Evolutionary conservation across 2,888 invertebrate genomes (phyloP), one percentile per base, ranked within the genome.

Genomic region (Corythucha ciliata): DNA sequence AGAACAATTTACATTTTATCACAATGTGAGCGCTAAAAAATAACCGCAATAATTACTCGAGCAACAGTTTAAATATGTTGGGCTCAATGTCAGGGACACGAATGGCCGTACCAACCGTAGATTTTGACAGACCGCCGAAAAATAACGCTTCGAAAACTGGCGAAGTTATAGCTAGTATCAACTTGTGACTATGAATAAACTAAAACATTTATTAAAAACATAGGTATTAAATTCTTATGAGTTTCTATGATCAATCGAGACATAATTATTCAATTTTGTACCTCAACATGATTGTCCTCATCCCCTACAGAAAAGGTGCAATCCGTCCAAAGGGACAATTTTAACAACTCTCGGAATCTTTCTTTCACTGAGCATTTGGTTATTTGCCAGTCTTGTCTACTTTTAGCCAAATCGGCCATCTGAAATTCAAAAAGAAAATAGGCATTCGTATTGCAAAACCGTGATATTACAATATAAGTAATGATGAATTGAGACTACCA

Each of bases 121-220:
- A 68, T 66, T 57, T 68, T 65, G 52, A 44, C 10, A 69, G 68
- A 12, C 76, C 73, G 1, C 81, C 80, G 67, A 74, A 80, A 57
- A 80, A 73, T 78, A 80, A 78, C 22, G 76, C 78, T 66, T 79
- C 78, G 69, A 81, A 80, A 27, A 80, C 80, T 6, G 79, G 79
- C 63, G 80, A 80, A 60, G 74, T 74, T 52, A 75, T 74, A n/a
- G 78, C 77, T 59, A 81, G 63, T 57, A 80, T 73, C 51, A 79
- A 66, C 67, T 76, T 77, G 63, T 80, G 79, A 39, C 77, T 57
- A 37, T 55, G 49, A 14, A 58, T 53, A 12, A 56, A 42, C 61
- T 58, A 54, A 37, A 57, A 52, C 10, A 41, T 14, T 22, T 24
- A 39, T 47, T n/a, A 26, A 36, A 20, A 48, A 21, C 3, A 46